These are phyloP conservation scores for Gymnodraco acuticeps DNA, from an alignment of 2,797 vertebrate genomes.

Conservation along the genomic window DNA sequence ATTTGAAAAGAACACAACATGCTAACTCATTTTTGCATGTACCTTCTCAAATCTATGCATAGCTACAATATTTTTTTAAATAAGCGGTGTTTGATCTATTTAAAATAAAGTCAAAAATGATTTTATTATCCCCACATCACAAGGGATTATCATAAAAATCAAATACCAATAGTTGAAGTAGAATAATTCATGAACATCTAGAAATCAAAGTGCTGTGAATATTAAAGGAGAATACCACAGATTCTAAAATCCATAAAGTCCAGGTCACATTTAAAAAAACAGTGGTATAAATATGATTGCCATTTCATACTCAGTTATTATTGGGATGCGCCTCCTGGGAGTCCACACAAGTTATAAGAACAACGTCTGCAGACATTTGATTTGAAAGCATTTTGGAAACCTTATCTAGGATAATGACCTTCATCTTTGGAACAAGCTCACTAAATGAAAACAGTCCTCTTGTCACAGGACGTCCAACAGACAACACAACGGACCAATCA, in stretches of 20 bases:
- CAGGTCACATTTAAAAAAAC: constrained; percentile 20
- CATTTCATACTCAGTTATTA: constrained; percentile 3
- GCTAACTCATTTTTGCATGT: constrained; percentile 16
- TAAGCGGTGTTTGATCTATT: not conserved
- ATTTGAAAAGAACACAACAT: constrained; percentile 25
- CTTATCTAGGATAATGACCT: not conserved
- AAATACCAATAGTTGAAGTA: constrained; percentile 35
- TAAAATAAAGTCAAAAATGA: no score
- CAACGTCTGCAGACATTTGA: constrained; percentile 9
- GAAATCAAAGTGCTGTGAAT: constrained; percentile 51
- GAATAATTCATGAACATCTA: constrained; percentile 25
- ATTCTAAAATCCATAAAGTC: constrained; percentile 28
- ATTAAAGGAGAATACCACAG: constrained; percentile 24
- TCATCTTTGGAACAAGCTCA: not conserved
- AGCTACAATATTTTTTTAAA: constrained; percentile 15
- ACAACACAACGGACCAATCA: not conserved
- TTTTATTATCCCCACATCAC: constrained; percentile 34
- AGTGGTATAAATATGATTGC: constrained; percentile 10
- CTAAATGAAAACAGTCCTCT: constrained; percentile 1
- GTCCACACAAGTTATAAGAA: not conserved
- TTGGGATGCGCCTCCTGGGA: constrained; percentile 1
- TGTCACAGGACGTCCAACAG: not conserved
- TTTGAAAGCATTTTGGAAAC: constrained; percentile 11
- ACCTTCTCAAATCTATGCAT: constrained; percentile 23
- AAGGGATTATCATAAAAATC: constrained; percentile 22